phyloP scores from a whole-genome alignment of 2,888 invertebrate genomes.

The Hipparchia semele region DNA sequence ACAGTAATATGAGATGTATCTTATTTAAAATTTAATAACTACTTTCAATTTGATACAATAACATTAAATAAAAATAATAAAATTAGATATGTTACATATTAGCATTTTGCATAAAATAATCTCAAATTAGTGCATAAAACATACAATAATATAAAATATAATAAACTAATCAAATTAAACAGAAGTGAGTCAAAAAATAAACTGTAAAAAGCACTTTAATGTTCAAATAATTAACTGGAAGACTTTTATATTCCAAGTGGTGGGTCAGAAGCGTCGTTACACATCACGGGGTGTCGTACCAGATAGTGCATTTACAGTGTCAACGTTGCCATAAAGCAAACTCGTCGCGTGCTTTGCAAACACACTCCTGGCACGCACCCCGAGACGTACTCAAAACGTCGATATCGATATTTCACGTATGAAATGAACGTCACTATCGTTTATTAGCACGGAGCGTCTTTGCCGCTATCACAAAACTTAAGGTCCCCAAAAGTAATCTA shows the following conservation, averaged over 20 bases:
- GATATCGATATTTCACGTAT: constrained; percentile 61
- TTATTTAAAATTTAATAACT: constrained; percentile 5
- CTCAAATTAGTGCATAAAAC: constrained; percentile 40
- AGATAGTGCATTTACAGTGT: constrained; percentile 99
- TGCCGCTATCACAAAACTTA: constrained; percentile 59
- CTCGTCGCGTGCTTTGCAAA: constrained; percentile 90
- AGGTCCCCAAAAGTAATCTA: constrained; percentile 33
- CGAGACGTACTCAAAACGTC: constrained; percentile 82
- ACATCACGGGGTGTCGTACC: constrained; percentile 97
- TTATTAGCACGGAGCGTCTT: constrained; percentile 70
- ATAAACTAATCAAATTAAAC: constrained; percentile 35
- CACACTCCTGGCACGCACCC: constrained; percentile 99
- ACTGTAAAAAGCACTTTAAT: constrained; percentile 55
- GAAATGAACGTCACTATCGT: constrained; percentile 67
- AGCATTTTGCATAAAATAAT: constrained; percentile 20
- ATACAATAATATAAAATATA: constrained; percentile 43
- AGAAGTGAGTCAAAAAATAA: constrained; percentile 33
- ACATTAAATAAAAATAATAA: background rate
- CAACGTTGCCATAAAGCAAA: constrained; percentile 79
- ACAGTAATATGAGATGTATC: constrained; percentile 34
- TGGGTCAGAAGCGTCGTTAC: constrained; percentile 70
- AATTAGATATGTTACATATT: background rate
- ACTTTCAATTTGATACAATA: constrained; percentile 13
- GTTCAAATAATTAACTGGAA: constrained; percentile 50
- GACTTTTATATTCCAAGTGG: constrained; percentile 53